Evolutionary conservation across 1,140 invertebrate genomes (phyloP).

Genomic region (Halictus rubicundus): DNA sequence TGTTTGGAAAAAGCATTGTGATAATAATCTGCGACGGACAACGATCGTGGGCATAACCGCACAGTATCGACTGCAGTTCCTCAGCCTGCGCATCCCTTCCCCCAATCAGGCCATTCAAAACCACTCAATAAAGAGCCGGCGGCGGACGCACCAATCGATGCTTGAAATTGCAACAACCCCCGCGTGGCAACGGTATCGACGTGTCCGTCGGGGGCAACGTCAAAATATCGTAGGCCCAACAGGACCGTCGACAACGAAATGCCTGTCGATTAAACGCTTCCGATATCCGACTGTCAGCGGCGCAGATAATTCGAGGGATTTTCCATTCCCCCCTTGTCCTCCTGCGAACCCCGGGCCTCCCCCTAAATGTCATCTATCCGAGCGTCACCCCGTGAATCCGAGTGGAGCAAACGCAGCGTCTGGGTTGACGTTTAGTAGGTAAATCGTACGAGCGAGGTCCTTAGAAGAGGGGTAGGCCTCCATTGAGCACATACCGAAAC

Average conservation of each 20-base stretch:
- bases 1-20: too few relatives aligned
- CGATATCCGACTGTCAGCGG: not conserved
- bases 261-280: slow-evolving; percentile 24
- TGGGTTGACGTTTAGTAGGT: slow-evolving; percentile 44
- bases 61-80: not conserved
- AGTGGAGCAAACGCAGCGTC: not conserved
- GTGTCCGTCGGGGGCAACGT: not conserved
- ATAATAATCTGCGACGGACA: not conserved
- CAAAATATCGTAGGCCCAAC: slow-evolving; percentile 28
- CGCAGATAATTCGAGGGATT: slow-evolving; percentile 43
- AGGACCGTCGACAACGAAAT: slow-evolving; percentile 32
- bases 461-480: slow-evolving; percentile 54
- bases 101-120: slow-evolving; percentile 3
- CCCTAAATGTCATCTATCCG: not conserved
- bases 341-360: not conserved
- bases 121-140: not conserved
- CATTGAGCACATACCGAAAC: slow-evolving; percentile 66
- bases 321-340: slow-evolving; percentile 2
- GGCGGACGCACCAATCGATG: not conserved
- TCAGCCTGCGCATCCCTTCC: not conserved
- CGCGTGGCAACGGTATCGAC: not conserved
- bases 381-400: slow-evolving; percentile 1
- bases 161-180: not conserved
- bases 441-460: slow-evolving; percentile 41
- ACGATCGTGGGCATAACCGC: too few relatives aligned